Evolutionary conservation across 1,140 invertebrate genomes (phyloP), one percentile per base, ranked within the genome.

Genomic region (Drosophila nasuta): DNA sequence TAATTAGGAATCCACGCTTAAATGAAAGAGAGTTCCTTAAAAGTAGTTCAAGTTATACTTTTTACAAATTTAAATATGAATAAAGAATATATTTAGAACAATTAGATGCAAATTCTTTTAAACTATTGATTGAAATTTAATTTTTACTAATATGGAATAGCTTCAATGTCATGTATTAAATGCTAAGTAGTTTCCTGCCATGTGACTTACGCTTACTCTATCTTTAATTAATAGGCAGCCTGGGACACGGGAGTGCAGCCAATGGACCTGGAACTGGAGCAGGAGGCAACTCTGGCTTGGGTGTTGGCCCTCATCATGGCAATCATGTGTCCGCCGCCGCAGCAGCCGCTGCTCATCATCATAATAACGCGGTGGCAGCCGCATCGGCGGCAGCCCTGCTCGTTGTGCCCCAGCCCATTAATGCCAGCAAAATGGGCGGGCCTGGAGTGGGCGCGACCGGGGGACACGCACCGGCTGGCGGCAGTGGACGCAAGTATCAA

Each of bases 331-430:
- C 68, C 2, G 70, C 70, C 38, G 75, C 69, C 30, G 77, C 76
- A 11, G 82, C 82, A n/a, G 82, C 83, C 15, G 82, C 82, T 56
- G 82, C 76, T 45, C 88, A 91, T 63, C 81, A 81, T 79, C 91
- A 92, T 76, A 86, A 81, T 69, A 93, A 93, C 45, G 93, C 93
- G 11, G 93, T 93, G 77, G 88, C 88, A 17, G 88, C 86, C 35
- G 81, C 91, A 15, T 91, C 91, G 5, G 78, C 91, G 20, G 93
- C 93, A 2, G 93, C 93, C 0, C 94, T 97, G 91, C 94, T 98
- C 77, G 97, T 98, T 62, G 97, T 98, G 20, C 97, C 97, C 1
- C 97, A 98, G 91, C 97, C 97, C 43, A 95, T 98, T 72, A 97
- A 97, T 92, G 97, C 96, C 58, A 95, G 95, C 33, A 96, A 96